Percentiles rank a stretch among this genome's conserved stretches.
phyloP scores from a whole-genome alignment of 2,888 invertebrate species.

The Drymonia ruficornis region DNA sequence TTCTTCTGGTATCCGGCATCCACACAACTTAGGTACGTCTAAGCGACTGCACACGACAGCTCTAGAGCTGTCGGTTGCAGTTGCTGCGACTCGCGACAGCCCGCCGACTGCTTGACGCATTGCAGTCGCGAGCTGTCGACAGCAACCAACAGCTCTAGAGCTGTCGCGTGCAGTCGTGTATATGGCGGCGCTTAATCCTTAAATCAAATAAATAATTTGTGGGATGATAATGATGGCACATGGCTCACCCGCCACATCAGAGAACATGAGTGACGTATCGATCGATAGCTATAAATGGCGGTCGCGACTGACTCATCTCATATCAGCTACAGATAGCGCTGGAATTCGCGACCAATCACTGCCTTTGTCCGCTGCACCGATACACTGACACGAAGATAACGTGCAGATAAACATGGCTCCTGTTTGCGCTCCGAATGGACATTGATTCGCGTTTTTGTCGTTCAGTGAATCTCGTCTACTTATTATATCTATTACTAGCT shows the following conservation, averaged over 20 bases:
- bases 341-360: constrained; percentile 28
- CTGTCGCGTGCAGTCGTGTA: no score
- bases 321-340: constrained; percentile 18
- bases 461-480: neutral
- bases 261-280: neutral
- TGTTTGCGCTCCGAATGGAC: neutral
- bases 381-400: neutral
- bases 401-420: neutral
- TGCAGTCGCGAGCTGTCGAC: no score
- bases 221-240: no score
- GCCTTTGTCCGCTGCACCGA: constrained; percentile 22
- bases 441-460: neutral
- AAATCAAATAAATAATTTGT: no score
- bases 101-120: no score
- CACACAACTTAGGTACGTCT: no score
- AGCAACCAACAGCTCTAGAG: no score
- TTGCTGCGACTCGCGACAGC: no score
- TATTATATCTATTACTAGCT: neutral
- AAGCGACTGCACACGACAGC: no score
- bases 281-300: constrained; percentile 18
- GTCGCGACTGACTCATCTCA: constrained; percentile 5
- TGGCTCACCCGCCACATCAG: neutral
- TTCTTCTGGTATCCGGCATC: no score
- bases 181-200: no score
- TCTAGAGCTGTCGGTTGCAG: no score